Base-by-base conservation (phyloP, 2,888 invertebrate genomes). In the Camptogramma bilineatum region DNA sequence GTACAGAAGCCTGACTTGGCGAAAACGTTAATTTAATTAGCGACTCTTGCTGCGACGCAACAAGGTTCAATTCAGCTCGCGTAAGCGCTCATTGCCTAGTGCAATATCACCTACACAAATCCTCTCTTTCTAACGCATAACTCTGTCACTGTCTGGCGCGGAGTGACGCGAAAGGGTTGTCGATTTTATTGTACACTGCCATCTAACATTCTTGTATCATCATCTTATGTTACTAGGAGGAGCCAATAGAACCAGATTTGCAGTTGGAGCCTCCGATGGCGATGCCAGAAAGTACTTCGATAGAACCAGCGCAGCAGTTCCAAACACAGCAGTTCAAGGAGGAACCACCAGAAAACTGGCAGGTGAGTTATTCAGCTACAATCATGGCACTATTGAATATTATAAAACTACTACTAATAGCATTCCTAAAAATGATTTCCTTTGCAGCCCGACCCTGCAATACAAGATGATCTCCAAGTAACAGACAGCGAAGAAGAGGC, bases 401-500 rank as follows among this genome's bases (percentile, higher is more conserved):
- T 4, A 24, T 24, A 24, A 24, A 24, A 4, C 2, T 4, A 24
- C 24, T 24, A 24, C 24, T 24, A 4, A 24, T 24, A 24, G 39
- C 10, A 8, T 10, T 39, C 39, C 10, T 39, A 9, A 54, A 51
- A 5, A 8, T 39, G 28, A 50, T 52, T 69, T 65, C 62, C 65
- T 60, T 81, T 75, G 1, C 80, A 94, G 93, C 90, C 91, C 57
- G 92, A 93, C 3, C 92, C 92, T 2, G 93, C 90, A 0, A 93
- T 94, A 65, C 93, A 93, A 79, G 93, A 94, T 67, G 93, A 93
- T 65, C 79, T 93, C 0, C 93, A 90, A 76, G 93, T 93, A n/a
- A 91, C 93, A 0, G 93, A 93, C 73, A 93, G 93, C 71, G 93
- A 93, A 69, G 93, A 93, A 50, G 93, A 93, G 66, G 82, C 90